Conservation (phyloP, 1,140 invertebrate genomes). For the Lithobius niger region DNA sequence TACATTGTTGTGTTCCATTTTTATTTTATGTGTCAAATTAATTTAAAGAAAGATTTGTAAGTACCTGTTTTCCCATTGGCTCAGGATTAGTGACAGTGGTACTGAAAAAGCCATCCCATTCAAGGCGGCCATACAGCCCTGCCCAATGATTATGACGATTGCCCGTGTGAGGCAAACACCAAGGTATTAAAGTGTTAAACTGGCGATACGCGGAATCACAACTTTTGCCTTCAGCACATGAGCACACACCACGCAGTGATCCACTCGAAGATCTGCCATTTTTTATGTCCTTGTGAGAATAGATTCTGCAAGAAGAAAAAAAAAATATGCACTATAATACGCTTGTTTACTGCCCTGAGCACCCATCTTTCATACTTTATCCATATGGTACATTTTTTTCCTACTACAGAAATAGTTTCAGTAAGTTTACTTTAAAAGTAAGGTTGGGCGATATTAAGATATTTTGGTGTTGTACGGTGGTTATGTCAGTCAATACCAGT, state of each 20-base stretch:
- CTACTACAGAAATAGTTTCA: too few relatives aligned
- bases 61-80: conserved; percentile 76
- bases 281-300: conserved; percentile 55
- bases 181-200: conserved; percentile 73
- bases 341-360: too few relatives aligned
- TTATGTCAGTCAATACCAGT: too few relatives aligned
- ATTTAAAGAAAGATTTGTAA: neutral
- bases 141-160: conserved; percentile 79
- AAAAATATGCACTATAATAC: too few relatives aligned
- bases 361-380: too few relatives aligned
- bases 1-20: too few relatives aligned
- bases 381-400: too few relatives aligned
- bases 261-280: conserved; percentile 44
- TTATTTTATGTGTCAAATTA: too few relatives aligned
- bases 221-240: conserved; percentile 46
- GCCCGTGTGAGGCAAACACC: conserved; percentile 78
- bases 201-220: conserved; percentile 63
- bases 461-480: too few relatives aligned
- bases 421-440: too few relatives aligned
- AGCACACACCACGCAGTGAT: conserved; percentile 58
- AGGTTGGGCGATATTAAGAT: too few relatives aligned
- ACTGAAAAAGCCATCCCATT: conserved; percentile 74
- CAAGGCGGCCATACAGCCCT: conserved; percentile 55
- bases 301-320: conserved; percentile 37
- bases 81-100: conserved; percentile 74